These are phyloP conservation scores for Bombus soroeensis DNA, from an alignment of 1,140 invertebrate genomes.

Conservation along the genomic window DNA sequence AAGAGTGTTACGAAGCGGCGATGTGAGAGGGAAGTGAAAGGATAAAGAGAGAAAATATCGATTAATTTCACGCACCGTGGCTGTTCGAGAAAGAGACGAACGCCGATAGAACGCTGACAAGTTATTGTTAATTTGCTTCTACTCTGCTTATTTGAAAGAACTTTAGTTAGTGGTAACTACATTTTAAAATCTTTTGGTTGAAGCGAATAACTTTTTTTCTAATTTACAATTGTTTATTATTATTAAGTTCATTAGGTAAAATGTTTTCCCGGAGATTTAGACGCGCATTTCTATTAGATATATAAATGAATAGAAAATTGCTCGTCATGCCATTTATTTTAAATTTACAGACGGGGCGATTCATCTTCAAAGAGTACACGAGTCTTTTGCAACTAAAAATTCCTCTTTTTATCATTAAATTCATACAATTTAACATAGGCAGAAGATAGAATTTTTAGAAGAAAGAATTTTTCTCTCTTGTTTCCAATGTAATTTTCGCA, in stretches of 20 bases:
- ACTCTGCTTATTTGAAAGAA: too few relatives aligned
- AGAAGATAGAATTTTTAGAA: neutral
- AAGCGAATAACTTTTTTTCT: neutral
- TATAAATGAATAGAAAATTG: neutral
- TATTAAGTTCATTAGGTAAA: too few relatives aligned
- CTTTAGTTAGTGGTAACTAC: too few relatives aligned
- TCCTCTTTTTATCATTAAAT: neutral
- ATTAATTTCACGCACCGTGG: neutral
- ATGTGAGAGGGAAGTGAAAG: neutral
- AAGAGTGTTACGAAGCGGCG: conserved; percentile 15
- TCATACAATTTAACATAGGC: neutral
- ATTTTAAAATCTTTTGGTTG: too few relatives aligned
- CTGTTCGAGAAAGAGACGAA: conserved; percentile 8
- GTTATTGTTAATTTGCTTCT: conserved; percentile 3
- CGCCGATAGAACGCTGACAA: conserved; percentile 40
- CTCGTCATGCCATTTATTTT: neutral
- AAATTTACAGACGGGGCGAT: neutral
- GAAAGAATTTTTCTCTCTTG: neutral
- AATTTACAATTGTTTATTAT: neutral
- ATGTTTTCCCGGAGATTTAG: rapidly evolving
- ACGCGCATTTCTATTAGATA: too few relatives aligned
- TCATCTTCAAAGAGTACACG: too few relatives aligned
- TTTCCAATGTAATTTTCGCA: neutral
- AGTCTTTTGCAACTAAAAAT: neutral
- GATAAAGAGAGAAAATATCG: conserved; percentile 15